These are phyloP conservation scores for Bombus consobrinus DNA, from an alignment of 1,140 invertebrate species.

Conservation along the genomic window DNA sequence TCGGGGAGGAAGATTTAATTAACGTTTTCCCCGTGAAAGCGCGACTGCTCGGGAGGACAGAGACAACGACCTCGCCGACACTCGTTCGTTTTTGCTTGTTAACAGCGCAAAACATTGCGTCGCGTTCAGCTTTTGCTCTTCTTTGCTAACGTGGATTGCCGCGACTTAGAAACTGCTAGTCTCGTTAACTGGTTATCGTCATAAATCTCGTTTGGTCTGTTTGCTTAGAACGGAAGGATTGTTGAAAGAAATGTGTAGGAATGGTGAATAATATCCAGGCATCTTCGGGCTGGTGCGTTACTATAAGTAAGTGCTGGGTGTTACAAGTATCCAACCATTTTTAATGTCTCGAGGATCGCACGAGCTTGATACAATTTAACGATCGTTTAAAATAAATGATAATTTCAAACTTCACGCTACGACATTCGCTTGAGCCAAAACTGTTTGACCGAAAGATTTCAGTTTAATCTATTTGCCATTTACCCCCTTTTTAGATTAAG, in stretches of 20 bases:
- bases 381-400: too few species aligned
- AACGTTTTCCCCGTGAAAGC: not conserved
- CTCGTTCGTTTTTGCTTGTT: constrained; percentile 22
- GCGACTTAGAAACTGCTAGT: constrained; percentile 3
- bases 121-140: not conserved
- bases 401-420: too few species aligned
- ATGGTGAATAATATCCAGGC: not conserved
- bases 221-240: not conserved
- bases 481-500: too few species aligned
- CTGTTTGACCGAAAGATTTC: too few species aligned
- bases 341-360: too few species aligned
- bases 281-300: not conserved
- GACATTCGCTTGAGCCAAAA: too few species aligned
- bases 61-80: not conserved
- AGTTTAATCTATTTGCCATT: too few species aligned
- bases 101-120: not conserved
- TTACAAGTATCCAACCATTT: not conserved
- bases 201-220: constrained; percentile 3
- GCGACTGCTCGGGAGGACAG: not conserved
- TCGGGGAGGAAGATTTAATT: not conserved
- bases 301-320: too few species aligned
- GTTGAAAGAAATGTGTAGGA: not conserved
- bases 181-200: constrained; percentile 13
- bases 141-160: not conserved
- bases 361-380: too few species aligned